A percentile compares a stretch with the other conserved stretches of the same genome.
phyloP scores from a whole-genome alignment of 2,113 vertebrate species.

The Osmerus eperlanus region DNA sequence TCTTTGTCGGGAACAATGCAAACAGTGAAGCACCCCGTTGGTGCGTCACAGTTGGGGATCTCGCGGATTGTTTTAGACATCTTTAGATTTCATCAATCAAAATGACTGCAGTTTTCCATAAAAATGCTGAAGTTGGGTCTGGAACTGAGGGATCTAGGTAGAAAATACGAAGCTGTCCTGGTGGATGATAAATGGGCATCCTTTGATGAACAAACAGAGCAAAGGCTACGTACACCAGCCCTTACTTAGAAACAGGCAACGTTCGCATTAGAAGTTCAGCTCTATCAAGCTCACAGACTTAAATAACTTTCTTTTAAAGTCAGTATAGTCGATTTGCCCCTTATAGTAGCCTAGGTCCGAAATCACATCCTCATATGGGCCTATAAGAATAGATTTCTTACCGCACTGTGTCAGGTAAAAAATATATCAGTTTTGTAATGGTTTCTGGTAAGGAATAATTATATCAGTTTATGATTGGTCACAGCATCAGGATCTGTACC shows the following conservation, averaged over 20 bases:
- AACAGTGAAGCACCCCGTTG: constrained; percentile 96
- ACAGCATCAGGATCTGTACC: too few species aligned
- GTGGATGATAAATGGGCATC: constrained; percentile 99
- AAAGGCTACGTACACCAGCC: constrained; percentile 54
- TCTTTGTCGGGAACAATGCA: constrained; percentile 91
- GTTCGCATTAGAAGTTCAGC: not conserved
- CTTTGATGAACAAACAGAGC: constrained; percentile 91
- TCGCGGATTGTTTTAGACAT: constrained; percentile 96
- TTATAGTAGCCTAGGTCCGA: not conserved
- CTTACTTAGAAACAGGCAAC: constrained; percentile 51
- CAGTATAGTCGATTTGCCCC: too few species aligned
- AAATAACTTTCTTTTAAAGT: too few species aligned
- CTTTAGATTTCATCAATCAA: constrained; percentile 99
- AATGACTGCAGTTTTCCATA: constrained; percentile 99
- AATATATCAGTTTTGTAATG: not conserved
- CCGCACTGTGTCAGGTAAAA: too few species aligned
- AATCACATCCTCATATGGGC: not conserved
- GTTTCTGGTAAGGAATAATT: too few species aligned
- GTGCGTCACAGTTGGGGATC: constrained; percentile 98
- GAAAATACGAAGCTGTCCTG: constrained; percentile 97
- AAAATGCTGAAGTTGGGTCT: constrained; percentile 99
- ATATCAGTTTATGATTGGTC: too few species aligned
- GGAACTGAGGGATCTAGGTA: constrained; percentile 96
- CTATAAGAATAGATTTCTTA: too few species aligned
- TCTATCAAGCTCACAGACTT: not conserved